phyloP scores from a whole-genome alignment of 2,113 vertebrate species.

The Rhombomys opimus region DNA sequence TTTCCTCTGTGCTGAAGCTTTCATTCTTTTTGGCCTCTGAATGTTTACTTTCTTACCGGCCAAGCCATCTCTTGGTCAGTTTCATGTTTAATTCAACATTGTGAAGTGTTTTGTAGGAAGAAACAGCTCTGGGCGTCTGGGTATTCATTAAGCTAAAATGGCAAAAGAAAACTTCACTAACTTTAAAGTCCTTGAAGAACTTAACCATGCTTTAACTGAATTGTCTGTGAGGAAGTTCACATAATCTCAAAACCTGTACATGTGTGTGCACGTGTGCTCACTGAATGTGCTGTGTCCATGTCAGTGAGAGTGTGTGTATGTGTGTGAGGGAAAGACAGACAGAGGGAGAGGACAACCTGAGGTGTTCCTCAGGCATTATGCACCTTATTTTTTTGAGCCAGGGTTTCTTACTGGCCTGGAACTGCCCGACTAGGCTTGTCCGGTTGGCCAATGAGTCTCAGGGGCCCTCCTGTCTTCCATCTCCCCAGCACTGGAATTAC shows the following conservation, averaged over 20 bases:
- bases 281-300: not conserved
- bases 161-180: conserved; percentile 24
- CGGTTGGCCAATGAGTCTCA: not conserved
- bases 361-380: not conserved
- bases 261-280: no score
- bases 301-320: not conserved
- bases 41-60: conserved; percentile 45
- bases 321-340: no score
- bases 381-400: not conserved
- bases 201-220: not conserved
- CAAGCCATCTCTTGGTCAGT: conserved; percentile 41
- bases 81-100: conserved; percentile 54
- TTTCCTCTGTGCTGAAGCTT: not conserved
- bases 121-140: not conserved
- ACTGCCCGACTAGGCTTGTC: not conserved
- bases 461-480: not conserved
- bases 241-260: not conserved
- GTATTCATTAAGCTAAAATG: not conserved
- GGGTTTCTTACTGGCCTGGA: not conserved
- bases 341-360: not conserved
- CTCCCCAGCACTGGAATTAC: not conserved
- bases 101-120: conserved; percentile 32
- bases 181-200: not conserved
- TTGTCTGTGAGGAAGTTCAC: not conserved
- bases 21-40: conserved; percentile 42